Percentiles rank a stretch among this genome's conserved stretches.
Evolutionary conservation across 2,888 invertebrate species (phyloP).

Genomic region (Oithona nana): DNA sequence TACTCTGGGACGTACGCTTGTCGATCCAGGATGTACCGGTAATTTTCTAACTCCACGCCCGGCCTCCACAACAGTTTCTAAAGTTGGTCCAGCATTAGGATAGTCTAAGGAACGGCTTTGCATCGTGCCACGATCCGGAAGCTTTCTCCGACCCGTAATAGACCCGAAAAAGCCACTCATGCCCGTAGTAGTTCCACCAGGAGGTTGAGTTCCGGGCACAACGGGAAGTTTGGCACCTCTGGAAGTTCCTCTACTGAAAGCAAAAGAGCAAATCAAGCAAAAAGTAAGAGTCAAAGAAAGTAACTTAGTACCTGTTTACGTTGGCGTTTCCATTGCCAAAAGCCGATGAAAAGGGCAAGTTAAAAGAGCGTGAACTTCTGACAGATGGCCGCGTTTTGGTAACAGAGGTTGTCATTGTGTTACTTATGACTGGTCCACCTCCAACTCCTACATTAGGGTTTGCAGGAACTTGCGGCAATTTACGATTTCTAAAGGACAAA

Average conservation of each 20-base stretch:
- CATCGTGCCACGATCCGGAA: conserved; percentile 1
- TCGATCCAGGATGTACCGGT: not conserved
- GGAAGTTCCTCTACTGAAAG: not conserved
- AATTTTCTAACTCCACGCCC: conserved; percentile 11
- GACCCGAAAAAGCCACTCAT: not conserved
- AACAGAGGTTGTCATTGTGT: not conserved
- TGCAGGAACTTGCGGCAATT: conserved; percentile 3
- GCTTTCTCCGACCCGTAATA: not conserved
- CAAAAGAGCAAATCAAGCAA: not conserved
- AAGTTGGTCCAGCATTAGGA: not conserved
- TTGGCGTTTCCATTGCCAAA: not conserved
- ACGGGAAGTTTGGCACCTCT: conserved; percentile 7
- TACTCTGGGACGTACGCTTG: no score
- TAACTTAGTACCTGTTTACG: not conserved
- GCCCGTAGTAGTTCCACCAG: no score
- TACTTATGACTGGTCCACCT: not conserved
- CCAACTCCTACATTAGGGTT: not conserved
- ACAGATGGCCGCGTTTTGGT: not conserved
- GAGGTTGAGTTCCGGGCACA: not conserved
- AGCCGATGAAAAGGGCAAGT: not conserved
- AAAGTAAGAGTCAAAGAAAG: no score
- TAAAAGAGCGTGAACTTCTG: not conserved
- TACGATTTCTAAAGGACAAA: conserved; percentile 8
- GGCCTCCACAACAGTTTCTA: conserved; percentile 8
- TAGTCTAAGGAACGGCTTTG: not conserved